Evolutionary conservation across 2,888 invertebrate species (phyloP).

Genomic region (Tetragnatha montana): DNA sequence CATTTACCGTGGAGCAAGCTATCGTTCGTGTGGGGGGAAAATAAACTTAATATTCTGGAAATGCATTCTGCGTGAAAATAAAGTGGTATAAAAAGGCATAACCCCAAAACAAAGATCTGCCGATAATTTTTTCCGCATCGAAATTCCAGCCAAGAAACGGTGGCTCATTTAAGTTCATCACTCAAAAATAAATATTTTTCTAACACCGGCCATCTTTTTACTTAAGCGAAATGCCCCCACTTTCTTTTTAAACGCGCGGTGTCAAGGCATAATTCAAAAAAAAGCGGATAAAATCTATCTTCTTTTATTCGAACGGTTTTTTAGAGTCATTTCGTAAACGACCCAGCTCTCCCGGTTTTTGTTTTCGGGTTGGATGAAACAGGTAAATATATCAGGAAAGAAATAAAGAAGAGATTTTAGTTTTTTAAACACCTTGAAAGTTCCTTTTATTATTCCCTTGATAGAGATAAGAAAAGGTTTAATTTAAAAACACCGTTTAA

Average conservation of each 20-base stretch:
- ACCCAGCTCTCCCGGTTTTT: background rate
- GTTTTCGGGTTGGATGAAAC: background rate
- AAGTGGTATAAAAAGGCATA: background rate
- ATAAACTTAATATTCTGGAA: background rate
- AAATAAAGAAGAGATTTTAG: background rate
- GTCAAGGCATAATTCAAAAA: background rate
- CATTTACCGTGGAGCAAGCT: too few species aligned
- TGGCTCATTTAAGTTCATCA: slow-evolving; percentile 14
- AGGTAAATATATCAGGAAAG: background rate
- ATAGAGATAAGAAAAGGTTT: background rate
- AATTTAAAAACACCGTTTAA: background rate
- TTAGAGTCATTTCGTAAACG: background rate
- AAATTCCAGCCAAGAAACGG: background rate
- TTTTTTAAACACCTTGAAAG: background rate
- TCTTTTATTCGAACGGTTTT: background rate
- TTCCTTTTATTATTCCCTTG: background rate
- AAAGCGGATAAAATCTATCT: background rate
- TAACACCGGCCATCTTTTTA: background rate
- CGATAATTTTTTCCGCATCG: background rate
- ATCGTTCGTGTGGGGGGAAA: background rate
- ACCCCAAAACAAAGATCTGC: background rate
- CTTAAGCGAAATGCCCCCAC: background rate
- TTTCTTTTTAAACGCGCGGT: slow-evolving; percentile 5
- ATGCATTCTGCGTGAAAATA: background rate
- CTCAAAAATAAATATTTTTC: slow-evolving; percentile 7